Evolutionary conservation across 2,888 invertebrate species (phyloP).

Genomic region (Cryptops parisi): DNA sequence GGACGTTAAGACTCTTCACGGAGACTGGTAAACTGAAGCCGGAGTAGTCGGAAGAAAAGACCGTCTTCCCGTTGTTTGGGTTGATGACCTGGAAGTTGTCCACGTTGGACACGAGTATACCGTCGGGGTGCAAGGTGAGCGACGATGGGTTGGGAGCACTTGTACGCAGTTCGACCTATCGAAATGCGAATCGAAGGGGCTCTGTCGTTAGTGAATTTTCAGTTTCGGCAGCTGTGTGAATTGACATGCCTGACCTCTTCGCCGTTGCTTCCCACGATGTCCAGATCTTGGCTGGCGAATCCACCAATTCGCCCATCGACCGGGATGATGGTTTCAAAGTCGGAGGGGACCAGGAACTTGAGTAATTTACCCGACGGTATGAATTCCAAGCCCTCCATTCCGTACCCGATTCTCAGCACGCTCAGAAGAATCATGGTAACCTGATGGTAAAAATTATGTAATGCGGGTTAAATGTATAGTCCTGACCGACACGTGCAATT

Average conservation of each 20-base stretch:
- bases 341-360: slow-evolving; percentile 23
- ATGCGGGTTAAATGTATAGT: too few relatives aligned
- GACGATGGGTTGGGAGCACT: background rate
- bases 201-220: too few relatives aligned
- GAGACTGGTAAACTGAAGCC: slow-evolving; percentile 54
- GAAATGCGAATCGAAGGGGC: too few relatives aligned
- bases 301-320: slow-evolving; percentile 23
- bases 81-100: slow-evolving; percentile 53
- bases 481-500: too few relatives aligned
- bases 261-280: slow-evolving; percentile 22
- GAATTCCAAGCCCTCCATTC: slow-evolving; percentile 72
- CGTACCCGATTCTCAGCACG: slow-evolving; percentile 57
- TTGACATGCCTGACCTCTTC: too few relatives aligned
- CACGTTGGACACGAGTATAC: slow-evolving; percentile 52
- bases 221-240: too few relatives aligned
- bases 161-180: slow-evolving; percentile 13
- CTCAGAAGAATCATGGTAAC: slow-evolving; percentile 60
- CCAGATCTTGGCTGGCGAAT: slow-evolving; percentile 22
- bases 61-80: slow-evolving; percentile 43
- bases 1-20: slow-evolving; percentile 31
- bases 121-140: slow-evolving; percentile 44
- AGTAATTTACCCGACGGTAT: slow-evolving; percentile 31
- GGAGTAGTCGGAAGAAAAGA: slow-evolving; percentile 62
- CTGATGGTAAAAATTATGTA: slow-evolving; percentile 17
- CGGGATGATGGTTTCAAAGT: slow-evolving; percentile 23